Evolutionary conservation across 1,140 invertebrate species (phyloP).

Genomic region (Ditylenchus dipsaci): DNA sequence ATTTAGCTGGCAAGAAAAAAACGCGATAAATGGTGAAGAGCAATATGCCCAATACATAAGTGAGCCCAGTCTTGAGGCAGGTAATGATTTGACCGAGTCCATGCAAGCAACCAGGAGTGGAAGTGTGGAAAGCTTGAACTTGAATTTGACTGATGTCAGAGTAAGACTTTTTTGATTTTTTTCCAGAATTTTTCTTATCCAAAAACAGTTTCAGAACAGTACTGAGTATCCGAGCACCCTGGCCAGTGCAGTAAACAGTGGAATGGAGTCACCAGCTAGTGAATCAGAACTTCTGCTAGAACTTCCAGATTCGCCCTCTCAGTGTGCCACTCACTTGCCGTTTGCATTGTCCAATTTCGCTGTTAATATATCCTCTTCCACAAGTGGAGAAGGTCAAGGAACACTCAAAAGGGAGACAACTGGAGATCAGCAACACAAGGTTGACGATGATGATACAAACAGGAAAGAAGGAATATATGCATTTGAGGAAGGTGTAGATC

Average conservation of each 20-base stretch:
- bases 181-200: background rate
- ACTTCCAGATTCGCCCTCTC: conserved; percentile 26
- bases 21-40: background rate
- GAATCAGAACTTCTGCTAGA: conserved; percentile 19
- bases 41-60: background rate
- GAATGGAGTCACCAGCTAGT: conserved; percentile 19
- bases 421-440: background rate
- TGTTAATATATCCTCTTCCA: background rate
- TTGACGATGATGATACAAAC: background rate
- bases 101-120: conserved; percentile 3
- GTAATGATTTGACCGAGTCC: conserved; percentile 6
- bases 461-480: conserved; percentile 14
- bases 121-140: background rate
- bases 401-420: background rate
- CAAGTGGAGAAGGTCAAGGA: background rate
- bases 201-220: conserved; percentile 3
- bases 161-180: background rate
- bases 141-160: background rate
- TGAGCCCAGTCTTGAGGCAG: conserved; percentile 9
- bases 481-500: background rate
- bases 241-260: conserved; percentile 12
- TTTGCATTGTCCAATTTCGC: background rate
- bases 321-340: conserved; percentile 14
- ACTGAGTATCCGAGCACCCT: conserved; percentile 1
- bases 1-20: background rate